These are phyloP conservation scores for Stegophylla sp. DNA, from an alignment of 2,888 invertebrate species.

Conservation along the genomic window DNA sequence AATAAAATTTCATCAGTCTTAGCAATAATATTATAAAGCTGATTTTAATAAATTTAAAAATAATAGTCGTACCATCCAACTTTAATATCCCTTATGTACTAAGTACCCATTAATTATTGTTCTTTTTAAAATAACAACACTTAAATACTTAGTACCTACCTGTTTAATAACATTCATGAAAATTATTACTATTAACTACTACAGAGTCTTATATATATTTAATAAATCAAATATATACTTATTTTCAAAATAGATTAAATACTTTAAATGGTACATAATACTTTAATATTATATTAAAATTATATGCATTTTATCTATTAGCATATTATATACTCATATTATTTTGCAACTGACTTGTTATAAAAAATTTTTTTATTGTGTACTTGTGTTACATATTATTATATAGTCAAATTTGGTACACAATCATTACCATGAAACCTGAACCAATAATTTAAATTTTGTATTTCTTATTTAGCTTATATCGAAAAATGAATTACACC, in stretches of 20 bases:
- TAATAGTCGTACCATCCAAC: neutral
- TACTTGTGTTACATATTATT: slow-evolving; percentile 16
- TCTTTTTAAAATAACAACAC: neutral
- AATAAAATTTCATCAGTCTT: neutral
- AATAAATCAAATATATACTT: neutral
- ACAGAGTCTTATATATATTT: neutral
- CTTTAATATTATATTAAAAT: too few relatives aligned
- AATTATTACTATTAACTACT: neutral
- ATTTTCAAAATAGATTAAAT: neutral
- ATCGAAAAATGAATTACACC: neutral
- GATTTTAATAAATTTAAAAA: neutral
- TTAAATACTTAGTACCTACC: neutral
- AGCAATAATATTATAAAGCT: too few relatives aligned
- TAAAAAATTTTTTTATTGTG: slow-evolving; percentile 7
- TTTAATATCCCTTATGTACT: neutral
- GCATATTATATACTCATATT: neutral
- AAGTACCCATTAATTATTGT: neutral
- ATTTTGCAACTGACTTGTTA: slow-evolving; percentile 9
- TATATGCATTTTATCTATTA: too few relatives aligned
- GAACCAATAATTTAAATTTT: neutral
- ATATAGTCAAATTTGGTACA: slow-evolving; percentile 54
- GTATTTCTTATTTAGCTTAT: neutral
- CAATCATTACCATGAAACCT: slow-evolving; percentile 22
- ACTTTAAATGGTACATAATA: neutral
- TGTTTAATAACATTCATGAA: neutral